Percentiles rank a stretch among this genome's conserved stretches.
Conservation (phyloP, 2,113 vertebrate species). For the Thomomys bottae region DNA sequence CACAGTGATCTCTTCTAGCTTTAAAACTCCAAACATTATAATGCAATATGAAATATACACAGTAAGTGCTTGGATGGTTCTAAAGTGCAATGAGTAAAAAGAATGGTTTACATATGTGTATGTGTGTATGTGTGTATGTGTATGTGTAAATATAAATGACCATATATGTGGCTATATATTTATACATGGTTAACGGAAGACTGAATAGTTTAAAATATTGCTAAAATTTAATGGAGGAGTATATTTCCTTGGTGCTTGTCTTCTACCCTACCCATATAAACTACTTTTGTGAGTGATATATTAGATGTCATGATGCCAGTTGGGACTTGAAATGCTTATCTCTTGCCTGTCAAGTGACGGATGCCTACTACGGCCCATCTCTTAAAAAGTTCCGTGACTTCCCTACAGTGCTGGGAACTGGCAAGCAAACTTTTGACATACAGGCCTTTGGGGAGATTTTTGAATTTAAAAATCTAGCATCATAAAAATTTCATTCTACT, state of each 20-base stretch:
- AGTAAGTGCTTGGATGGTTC: not conserved
- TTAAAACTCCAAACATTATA: slow-evolving; percentile 28
- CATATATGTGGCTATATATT: too few species aligned
- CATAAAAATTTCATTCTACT: not conserved
- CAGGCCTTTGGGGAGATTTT: too few species aligned
- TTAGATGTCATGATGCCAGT: not conserved
- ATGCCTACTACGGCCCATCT: not conserved
- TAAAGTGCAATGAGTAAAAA: not conserved
- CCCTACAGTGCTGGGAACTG: too few species aligned
- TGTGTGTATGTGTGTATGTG: too few species aligned
- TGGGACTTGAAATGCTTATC: not conserved
- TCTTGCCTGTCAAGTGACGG: not conserved
- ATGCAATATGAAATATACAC: not conserved
- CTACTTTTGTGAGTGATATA: not conserved
- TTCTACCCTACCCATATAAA: not conserved
- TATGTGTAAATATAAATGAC: too few species aligned
- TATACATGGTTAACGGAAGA: not conserved
- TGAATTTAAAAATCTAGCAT: not conserved
- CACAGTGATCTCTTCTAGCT: not conserved
- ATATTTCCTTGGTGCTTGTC: not conserved
- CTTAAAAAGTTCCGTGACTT: not conserved
- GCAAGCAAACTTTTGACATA: not conserved
- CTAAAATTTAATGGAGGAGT: not conserved
- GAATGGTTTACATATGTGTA: too few species aligned
- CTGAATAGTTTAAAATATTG: not conserved